These are phyloP conservation scores for Hemitrygon akajei DNA, from an alignment of 2,797 vertebrate species.

Conservation along the genomic window DNA sequence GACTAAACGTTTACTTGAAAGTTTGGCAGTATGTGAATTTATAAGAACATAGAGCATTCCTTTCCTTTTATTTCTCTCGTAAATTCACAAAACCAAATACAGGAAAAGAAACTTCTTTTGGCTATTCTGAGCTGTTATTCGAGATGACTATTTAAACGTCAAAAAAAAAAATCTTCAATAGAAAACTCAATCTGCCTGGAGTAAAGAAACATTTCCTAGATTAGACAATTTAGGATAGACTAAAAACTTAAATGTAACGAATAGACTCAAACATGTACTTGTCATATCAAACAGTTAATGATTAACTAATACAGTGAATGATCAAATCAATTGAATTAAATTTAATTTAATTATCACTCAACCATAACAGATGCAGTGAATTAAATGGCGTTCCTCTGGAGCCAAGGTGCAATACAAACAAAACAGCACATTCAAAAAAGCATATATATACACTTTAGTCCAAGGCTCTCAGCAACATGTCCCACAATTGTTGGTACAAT, in stretches of 20 bases:
- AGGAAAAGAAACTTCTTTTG: not conserved
- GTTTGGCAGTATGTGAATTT: not conserved
- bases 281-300: not conserved
- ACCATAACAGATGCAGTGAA: too few relatives aligned
- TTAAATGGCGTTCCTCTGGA: too few relatives aligned
- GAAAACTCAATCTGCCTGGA: not conserved
- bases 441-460: too few relatives aligned
- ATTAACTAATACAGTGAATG: not conserved
- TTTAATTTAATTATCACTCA: too few relatives aligned
- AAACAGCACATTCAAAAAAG: too few relatives aligned
- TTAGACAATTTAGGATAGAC: not conserved
- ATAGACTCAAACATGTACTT: not conserved
- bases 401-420: too few relatives aligned
- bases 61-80: not conserved
- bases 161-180: not conserved
- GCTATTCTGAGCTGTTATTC: not conserved
- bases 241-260: not conserved
- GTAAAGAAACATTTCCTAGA: not conserved
- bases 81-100: not conserved
- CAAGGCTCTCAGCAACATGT: too few relatives aligned
- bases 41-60: not conserved
- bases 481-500: too few relatives aligned
- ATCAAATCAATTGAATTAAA: too few relatives aligned
- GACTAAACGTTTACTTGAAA: conserved; percentile 19
- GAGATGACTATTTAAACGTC: not conserved